These are phyloP conservation scores for Volucella zonaria DNA, from an alignment of 2,888 invertebrate species.

Conservation along the genomic window DNA sequence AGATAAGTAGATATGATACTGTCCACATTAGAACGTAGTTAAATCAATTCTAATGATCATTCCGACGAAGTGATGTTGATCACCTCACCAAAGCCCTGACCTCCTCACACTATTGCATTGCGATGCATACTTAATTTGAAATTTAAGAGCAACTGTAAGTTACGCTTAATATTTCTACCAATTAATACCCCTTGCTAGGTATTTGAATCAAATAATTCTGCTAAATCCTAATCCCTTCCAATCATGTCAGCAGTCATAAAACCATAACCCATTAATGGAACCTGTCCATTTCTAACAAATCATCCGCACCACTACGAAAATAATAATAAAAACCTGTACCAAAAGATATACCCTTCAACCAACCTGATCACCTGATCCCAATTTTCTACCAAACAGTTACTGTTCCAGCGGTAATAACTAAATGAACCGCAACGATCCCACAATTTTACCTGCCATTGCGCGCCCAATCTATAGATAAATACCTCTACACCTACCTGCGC, in stretches of 20 bases:
- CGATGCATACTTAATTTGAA: too few species aligned
- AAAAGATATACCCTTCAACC: conserved; percentile 1
- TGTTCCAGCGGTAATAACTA: conserved; percentile 37
- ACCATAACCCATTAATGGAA: not conserved
- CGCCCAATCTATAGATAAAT: conserved; percentile 19
- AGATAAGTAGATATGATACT: too few species aligned
- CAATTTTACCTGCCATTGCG: conserved; percentile 50
- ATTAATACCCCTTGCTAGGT: too few species aligned
- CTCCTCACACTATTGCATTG: too few species aligned
- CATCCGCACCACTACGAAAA: not conserved
- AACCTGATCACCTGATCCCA: conserved; percentile 29
- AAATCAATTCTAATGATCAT: too few species aligned
- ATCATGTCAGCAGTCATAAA: not conserved
- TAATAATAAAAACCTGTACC: not conserved
- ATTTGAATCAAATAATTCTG: too few species aligned
- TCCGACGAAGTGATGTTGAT: too few species aligned
- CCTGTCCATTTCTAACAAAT: not conserved
- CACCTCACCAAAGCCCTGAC: too few species aligned
- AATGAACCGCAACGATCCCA: conserved; percentile 55
- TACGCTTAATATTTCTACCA: too few species aligned
- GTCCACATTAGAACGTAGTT: too few species aligned
- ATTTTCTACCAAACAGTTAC: conserved; percentile 5
- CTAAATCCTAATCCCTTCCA: too few species aligned
- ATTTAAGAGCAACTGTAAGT: too few species aligned
- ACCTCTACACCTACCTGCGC: conserved; percentile 41